Evolutionary conservation across 2,797 vertebrate species (phyloP).

Genomic region (Poeciliopsis presidionis): DNA sequence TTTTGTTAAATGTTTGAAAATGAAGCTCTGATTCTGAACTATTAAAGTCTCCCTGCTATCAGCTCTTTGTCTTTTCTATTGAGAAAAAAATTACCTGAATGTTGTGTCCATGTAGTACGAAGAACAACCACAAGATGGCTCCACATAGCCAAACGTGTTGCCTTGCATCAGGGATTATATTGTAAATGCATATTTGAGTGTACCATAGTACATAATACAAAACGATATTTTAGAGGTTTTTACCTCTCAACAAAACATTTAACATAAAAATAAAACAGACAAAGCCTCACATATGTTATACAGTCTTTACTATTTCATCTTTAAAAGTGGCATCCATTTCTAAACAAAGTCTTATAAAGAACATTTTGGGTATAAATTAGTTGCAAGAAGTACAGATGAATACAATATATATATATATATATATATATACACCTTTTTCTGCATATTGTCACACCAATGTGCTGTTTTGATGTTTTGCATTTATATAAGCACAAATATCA

Average conservation of each 20-base stretch:
- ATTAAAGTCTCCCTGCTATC: constrained; percentile 36
- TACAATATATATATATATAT: constrained; percentile 18
- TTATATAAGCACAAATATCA: constrained; percentile 16
- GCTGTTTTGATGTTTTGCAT: constrained; percentile 16
- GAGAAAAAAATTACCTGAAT: neutral
- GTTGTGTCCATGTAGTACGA: constrained; percentile 6
- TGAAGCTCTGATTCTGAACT: constrained; percentile 24
- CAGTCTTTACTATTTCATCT: constrained; percentile 64
- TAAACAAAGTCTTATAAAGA: constrained; percentile 59
- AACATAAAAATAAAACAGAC: constrained; percentile 13
- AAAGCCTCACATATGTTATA: constrained; percentile 20
- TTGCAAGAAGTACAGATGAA: constrained; percentile 42
- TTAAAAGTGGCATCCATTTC: constrained; percentile 52
- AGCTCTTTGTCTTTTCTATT: neutral
- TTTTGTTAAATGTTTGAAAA: constrained; percentile 31
- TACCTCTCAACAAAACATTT: neutral
- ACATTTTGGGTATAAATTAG: constrained; percentile 56
- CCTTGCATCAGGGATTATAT: neutral
- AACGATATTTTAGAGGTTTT: neutral
- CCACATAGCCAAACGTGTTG: neutral
- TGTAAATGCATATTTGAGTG: neutral
- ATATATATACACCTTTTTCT: constrained; percentile 51
- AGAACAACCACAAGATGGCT: constrained; percentile 45
- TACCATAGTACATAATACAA: neutral
- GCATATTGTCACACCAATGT: constrained; percentile 43